These are phyloP conservation scores for Tautogolabrus adspersus DNA, from an alignment of 2,113 vertebrate genomes.

Conservation along the genomic window DNA sequence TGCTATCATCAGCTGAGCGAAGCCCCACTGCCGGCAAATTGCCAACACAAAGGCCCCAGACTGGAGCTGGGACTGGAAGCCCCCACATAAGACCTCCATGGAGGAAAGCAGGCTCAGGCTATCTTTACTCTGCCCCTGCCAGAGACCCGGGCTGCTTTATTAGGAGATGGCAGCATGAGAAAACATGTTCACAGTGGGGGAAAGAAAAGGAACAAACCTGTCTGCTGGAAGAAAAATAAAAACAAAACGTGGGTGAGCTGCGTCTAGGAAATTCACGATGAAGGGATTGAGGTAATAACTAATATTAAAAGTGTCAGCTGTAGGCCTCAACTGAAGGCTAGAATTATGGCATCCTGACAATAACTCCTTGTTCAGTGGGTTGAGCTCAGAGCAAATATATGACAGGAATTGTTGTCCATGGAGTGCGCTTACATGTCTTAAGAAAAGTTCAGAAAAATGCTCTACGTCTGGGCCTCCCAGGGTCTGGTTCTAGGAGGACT, in stretches of 20 bases:
- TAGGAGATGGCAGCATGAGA: constrained; percentile 70
- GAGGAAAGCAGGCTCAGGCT: constrained; percentile 56
- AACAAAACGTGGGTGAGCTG: constrained; percentile 58
- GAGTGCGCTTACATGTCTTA: constrained; percentile 52
- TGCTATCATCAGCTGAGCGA: constrained; percentile 77
- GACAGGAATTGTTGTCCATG: constrained; percentile 69
- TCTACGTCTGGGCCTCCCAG: constrained; percentile 50
- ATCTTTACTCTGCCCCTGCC: constrained; percentile 54
- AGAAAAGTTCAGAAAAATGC: constrained; percentile 57
- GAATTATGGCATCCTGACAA: constrained; percentile 70
- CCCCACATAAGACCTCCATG: constrained; percentile 65
- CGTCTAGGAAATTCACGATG: constrained; percentile 60
- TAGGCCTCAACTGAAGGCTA: constrained; percentile 57
- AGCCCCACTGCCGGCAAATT: constrained; percentile 63
- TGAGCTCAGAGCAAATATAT: constrained; percentile 72
- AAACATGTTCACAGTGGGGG: constrained; percentile 69
- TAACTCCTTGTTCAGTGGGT: constrained; percentile 71
- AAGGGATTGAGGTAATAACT: constrained; percentile 69
- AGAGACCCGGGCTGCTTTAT: constrained; percentile 49
- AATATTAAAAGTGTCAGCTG: constrained; percentile 77
- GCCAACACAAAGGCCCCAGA: constrained; percentile 74
- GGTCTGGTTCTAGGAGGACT: constrained; percentile 44
- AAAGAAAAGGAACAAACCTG: constrained; percentile 73
- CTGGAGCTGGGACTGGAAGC: constrained; percentile 64
- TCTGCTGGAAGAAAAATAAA: constrained; percentile 57